Evolutionary conservation across 2,797 vertebrate genomes (phyloP), one percentile per base, ranked within the genome.

Genomic region (Melanotaenia pygmaea): DNA sequence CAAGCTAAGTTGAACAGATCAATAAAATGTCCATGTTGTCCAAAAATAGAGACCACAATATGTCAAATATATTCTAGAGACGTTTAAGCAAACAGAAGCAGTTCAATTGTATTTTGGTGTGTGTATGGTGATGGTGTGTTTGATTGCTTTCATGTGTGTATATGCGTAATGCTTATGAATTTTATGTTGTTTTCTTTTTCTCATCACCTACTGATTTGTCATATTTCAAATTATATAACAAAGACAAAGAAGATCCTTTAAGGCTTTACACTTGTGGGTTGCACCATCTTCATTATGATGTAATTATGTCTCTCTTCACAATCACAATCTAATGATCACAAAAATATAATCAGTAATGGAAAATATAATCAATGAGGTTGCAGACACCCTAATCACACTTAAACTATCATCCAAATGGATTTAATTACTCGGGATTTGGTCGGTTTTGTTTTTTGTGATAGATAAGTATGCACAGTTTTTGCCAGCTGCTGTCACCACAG

Each of bases 81-180:
- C 32, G 68, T 51, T 59, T 26, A 64, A 81, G 79, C 76, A 79
- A 79, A 80, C 37, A 69, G 45, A 64, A 77, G 67, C 80, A 66
- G 57, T 78, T 82, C 4, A 28, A 72, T 78, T 76, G 54, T 56
- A 70, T 81, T 77, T 85, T 0, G 4, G 38, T 53, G 77, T 50
- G 34, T 57, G 63, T 67, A 75, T n/a, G 62, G 54, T 68, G 72
- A 26, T 7, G 70, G 63, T 69, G 1, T 3, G 3, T 5, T 58
- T 79, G 67, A 86, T 92, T 84, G 74, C 83, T 90, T 82, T 88
- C 86, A 86, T 72, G 84, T 89, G 89, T 88, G 74, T 59, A 64
- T 61, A 63, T 59, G 28, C 20, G 4, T 70, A 59, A 60, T 54
- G 30, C 56, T 77, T 61, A 59, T 70, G 50, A 28, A 69, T 9